A percentile compares a stretch with the other conserved stretches of the same genome.
Conservation (phyloP, 2,113 vertebrate species). For the Symphodus melops region DNA sequence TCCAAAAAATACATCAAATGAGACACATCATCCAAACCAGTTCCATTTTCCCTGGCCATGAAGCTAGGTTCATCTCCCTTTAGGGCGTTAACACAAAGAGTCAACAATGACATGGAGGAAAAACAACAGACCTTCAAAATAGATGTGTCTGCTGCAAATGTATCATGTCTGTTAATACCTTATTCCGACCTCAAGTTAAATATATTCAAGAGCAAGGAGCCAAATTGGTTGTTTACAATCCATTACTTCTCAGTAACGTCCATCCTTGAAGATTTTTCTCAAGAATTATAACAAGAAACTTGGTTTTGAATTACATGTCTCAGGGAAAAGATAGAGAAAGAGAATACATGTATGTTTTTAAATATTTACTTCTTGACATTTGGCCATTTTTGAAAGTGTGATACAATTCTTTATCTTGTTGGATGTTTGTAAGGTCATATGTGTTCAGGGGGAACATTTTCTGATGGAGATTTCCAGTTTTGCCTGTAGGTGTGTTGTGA, state of each 20-base stretch:
- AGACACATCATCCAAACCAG: conserved; percentile 36
- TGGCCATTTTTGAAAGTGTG: not conserved
- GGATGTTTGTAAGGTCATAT: not conserved
- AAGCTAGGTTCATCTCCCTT: conserved; percentile 27
- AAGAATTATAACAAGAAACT: not conserved
- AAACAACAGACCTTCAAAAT: conserved; percentile 33
- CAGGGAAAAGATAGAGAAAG: not conserved
- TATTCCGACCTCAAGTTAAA: not conserved
- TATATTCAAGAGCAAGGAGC: conserved; percentile 1
- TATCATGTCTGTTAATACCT: conserved; percentile 13
- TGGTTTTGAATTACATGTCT: not conserved
- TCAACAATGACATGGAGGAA: conserved; percentile 6
- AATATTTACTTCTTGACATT: conserved; percentile 3
- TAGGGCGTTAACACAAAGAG: conserved; percentile 9
- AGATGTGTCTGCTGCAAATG: conserved; percentile 24
- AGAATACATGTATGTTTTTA: not conserved
- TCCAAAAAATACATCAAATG: conserved; percentile 43
- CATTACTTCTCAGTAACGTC: not conserved
- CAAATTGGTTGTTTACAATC: not conserved
- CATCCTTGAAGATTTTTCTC: not conserved
- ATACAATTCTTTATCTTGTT: not conserved
- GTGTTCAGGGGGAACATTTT: conserved; percentile 20
- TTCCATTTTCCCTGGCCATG: conserved; percentile 35
- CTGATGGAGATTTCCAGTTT: not conserved
- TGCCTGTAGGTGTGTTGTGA: conserved; percentile 24